Percentiles rank a stretch among this genome's conserved stretches.
Evolutionary conservation across 2,113 vertebrate species (phyloP).

Genomic region (Tonatia bakeri): DNA sequence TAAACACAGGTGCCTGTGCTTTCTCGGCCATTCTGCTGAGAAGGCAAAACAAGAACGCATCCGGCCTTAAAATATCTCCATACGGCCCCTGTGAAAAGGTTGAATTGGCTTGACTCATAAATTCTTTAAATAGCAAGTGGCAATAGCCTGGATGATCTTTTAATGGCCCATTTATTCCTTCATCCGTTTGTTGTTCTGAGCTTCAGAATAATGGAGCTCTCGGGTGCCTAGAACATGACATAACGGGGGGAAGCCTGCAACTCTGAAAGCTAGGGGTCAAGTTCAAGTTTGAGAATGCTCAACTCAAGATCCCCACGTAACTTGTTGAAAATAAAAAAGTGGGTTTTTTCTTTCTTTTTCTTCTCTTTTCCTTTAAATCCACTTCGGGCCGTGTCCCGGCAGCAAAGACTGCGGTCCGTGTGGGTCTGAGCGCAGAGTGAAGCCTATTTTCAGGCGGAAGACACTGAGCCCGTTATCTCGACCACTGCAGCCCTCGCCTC

Average conservation of each 20-base stretch:
- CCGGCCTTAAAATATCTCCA: background rate
- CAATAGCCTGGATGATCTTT: background rate
- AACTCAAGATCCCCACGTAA: background rate
- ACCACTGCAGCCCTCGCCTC: background rate
- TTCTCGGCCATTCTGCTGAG: background rate
- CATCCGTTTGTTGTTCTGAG: background rate
- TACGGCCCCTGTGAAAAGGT: background rate
- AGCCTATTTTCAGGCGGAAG: background rate
- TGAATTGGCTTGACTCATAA: background rate
- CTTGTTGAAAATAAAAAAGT: background rate
- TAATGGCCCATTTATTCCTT: background rate
- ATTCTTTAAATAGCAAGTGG: constrained; percentile 14
- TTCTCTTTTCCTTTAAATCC: background rate
- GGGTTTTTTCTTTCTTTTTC: background rate
- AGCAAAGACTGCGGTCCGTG: background rate
- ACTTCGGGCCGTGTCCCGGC: background rate
- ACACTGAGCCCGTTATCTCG: accelerated
- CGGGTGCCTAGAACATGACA: background rate
- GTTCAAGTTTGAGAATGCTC: background rate
- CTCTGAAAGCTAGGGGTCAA: background rate
- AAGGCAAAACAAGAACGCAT: background rate
- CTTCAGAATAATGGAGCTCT: background rate
- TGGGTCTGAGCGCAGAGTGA: background rate
- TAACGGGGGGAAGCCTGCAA: no score
- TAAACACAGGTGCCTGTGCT: accelerated